A percentile compares a stretch with the other conserved stretches of the same genome.
Conservation (phyloP, 2,888 invertebrate genomes). For the Leptothorax acervorum region DNA sequence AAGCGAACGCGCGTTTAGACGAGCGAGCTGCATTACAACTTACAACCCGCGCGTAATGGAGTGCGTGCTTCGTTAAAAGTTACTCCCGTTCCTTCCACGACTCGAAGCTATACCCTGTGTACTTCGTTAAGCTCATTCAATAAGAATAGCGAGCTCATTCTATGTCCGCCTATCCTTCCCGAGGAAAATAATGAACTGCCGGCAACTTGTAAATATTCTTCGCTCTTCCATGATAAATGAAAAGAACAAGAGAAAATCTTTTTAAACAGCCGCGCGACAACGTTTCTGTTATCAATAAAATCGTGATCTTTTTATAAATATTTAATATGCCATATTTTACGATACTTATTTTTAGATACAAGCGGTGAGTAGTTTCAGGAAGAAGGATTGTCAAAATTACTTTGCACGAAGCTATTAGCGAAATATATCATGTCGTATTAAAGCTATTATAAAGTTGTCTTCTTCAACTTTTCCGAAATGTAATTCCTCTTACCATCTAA, state of each 20-base stretch:
- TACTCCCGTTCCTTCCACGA: slow-evolving; percentile 31
- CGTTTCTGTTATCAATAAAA: slow-evolving; percentile 4
- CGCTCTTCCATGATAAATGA: neutral
- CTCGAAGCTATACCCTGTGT: slow-evolving; percentile 21
- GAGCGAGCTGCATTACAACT: slow-evolving; percentile 25
- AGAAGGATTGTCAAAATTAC: slow-evolving; percentile 18
- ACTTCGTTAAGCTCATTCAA: slow-evolving; percentile 63
- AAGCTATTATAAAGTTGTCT: slow-evolving; percentile 21
- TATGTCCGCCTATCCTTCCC: neutral
- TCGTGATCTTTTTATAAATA: neutral
- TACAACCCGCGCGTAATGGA: slow-evolving; percentile 49
- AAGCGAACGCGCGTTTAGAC: slow-evolving; percentile 33
- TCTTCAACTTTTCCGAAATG: slow-evolving; percentile 27
- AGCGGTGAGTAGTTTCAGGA: neutral
- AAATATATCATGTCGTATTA: slow-evolving; percentile 15
- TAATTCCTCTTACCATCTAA: slow-evolving; percentile 35
- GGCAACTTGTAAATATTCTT: slow-evolving; percentile 25
- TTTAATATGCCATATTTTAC: neutral
- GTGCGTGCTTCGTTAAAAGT: slow-evolving; percentile 65
- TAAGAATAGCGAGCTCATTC: slow-evolving; percentile 43
- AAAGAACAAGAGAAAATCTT: neutral
- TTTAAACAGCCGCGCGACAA: neutral
- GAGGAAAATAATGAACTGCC: slow-evolving; percentile 39
- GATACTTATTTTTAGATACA: neutral
- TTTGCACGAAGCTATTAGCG: slow-evolving; percentile 6